Conservation (phyloP, 2,797 vertebrate genomes). For the Carduelis carduelis region DNA sequence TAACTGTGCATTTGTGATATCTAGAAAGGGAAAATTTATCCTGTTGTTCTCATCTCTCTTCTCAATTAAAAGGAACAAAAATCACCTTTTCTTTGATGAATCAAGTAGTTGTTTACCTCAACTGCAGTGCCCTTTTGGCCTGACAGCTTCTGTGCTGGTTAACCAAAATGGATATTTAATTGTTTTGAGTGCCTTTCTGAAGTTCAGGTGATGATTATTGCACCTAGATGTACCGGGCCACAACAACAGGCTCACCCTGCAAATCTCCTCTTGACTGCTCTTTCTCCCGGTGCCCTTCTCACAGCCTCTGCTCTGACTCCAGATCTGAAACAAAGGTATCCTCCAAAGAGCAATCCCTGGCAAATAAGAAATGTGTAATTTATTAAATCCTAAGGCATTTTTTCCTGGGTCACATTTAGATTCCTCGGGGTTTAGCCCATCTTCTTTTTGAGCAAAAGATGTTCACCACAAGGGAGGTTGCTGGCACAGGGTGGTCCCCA, state of each 20-base stretch:
- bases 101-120: background rate
- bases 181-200: background rate
- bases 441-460: background rate
- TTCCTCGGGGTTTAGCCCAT: background rate
- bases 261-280: background rate
- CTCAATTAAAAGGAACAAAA: background rate
- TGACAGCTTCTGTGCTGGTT: background rate
- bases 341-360: background rate
- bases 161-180: background rate
- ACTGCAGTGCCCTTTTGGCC: background rate
- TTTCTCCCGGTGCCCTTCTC: background rate
- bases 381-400: background rate
- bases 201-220: background rate
- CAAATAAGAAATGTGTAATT: background rate
- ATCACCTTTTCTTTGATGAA: background rate
- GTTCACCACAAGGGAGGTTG: fast-evolving
- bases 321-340: background rate
- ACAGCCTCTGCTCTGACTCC: background rate
- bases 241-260: background rate
- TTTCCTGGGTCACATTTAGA: background rate
- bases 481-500: background rate
- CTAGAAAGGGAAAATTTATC: background rate
- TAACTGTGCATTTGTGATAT: background rate
- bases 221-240: fast-evolving
- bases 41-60: background rate